These are phyloP conservation scores for Chloebia gouldiae DNA, from an alignment of 2,113 vertebrate species.

Conservation along the genomic window DNA sequence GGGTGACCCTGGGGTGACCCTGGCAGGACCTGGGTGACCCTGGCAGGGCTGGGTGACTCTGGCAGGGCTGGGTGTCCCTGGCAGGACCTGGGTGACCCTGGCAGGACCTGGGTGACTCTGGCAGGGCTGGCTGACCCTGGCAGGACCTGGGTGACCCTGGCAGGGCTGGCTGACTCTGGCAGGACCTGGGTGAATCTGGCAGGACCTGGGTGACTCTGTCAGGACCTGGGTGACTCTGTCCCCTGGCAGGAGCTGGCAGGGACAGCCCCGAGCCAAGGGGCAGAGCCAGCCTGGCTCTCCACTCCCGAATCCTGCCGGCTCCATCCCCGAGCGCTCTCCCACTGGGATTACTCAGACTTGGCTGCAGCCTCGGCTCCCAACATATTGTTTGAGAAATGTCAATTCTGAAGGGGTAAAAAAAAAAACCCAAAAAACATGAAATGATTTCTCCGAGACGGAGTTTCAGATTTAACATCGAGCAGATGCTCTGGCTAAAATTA, in stretches of 20 bases:
- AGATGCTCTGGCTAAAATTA: conserved; percentile 80
- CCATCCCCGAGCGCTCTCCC: no score
- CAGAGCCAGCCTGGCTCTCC: background rate
- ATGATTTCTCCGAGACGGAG: conserved; percentile 61
- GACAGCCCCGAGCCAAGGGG: background rate
- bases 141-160: no score
- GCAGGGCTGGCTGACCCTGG: no score
- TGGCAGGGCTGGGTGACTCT: no score
- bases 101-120: no score
- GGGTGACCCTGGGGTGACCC: no score
- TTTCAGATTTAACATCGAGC: conserved; percentile 63
- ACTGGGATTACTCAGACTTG: background rate
- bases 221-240: background rate
- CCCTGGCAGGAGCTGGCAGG: background rate
- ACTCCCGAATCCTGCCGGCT: background rate
- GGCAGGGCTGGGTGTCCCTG: no score
- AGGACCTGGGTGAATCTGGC: no score
- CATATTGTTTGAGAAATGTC: conserved; percentile 52
- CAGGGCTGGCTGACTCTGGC: no score
- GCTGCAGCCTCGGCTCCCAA: background rate
- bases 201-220: background rate
- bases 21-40: background rate
- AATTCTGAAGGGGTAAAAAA: background rate
- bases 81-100: fast-evolving
- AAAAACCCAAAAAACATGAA: background rate